Base-by-base conservation (phyloP, 2,797 vertebrate species). In the Hirundo rustica region DNA sequence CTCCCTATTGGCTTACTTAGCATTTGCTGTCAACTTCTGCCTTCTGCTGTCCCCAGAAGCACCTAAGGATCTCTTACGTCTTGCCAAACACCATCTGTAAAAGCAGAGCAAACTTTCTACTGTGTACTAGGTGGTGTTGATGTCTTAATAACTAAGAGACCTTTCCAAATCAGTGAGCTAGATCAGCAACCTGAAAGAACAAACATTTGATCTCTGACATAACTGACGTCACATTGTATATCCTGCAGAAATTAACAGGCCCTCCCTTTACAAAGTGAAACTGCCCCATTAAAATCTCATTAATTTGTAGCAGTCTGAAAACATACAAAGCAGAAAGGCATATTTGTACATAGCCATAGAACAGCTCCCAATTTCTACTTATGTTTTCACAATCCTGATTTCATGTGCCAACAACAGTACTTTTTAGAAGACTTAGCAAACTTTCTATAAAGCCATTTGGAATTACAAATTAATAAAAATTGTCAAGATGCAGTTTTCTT, bases 191-290 rank as follows among this genome's bases (percentile, higher is more conserved):
- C 60, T 60, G 61, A 74, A 77, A 85, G 72, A 93, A 57, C 82
- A 93, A 95, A 92, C 81, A 89, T 87, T 87, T 82, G 67, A 92
- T 93, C 55, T 77, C 44, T 61, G 44, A 83, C 62, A 53, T 57
- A 73, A 88, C 0, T 77, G 68, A 90, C 7, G 23, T 71, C 82
- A 95, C 23, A 34, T 1, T 80, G 82, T 55, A 38, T 89, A 60
- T 60, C 86, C 38, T 88, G 57, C 36, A 88, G 53, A 64, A 92
- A 85, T 18, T 70, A 89, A 77, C 76, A 95, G 79, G 45, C 32
- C 16, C 65, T 92, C 88, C 79, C 83, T 94, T 88, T 14, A 87
- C 44, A 20, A 83, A 94, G 79, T 71, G 36, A 93, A 94, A 74
- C 3, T 4, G 34, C 13, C 14, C 61, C 38, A 77, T 71, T 77